These are phyloP conservation scores for Cactoblastis cactorum DNA, from an alignment of 2,888 invertebrate species.

Conservation along the genomic window DNA sequence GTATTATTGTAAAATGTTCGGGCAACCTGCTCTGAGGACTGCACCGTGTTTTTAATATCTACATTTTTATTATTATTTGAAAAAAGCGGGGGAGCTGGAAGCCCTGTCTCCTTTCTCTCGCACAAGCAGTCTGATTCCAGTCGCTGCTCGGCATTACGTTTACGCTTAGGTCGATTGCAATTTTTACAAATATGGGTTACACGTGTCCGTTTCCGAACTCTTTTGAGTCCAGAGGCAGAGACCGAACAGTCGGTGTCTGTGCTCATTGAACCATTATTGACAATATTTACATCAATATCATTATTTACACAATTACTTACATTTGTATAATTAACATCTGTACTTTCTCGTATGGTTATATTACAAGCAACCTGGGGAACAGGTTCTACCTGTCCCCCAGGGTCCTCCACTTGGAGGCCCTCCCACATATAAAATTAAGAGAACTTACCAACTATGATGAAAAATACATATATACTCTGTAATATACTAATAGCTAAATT, in stretches of 20 bases:
- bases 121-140: no score
- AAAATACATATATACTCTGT: neutral
- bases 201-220: neutral
- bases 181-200: neutral
- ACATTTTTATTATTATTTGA: no score
- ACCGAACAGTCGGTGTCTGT: neutral
- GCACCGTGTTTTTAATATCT: no score
- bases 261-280: neutral
- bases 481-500: neutral
- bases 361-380: neutral
- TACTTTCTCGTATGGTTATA: no score
- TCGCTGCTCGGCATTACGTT: no score
- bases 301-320: no score
- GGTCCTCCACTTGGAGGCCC: neutral
- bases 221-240: neutral
- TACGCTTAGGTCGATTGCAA: neutral
- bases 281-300: neutral
- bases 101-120: no score
- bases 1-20: no score
- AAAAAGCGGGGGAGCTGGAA: no score
- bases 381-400: neutral
- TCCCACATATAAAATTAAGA: neutral
- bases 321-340: no score
- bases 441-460: neutral
- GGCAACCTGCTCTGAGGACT: no score